Percentiles rank a stretch among this genome's conserved stretches.
Conservation (phyloP, 1,140 invertebrate genomes). For the Zeugodacus cucurbitae region DNA sequence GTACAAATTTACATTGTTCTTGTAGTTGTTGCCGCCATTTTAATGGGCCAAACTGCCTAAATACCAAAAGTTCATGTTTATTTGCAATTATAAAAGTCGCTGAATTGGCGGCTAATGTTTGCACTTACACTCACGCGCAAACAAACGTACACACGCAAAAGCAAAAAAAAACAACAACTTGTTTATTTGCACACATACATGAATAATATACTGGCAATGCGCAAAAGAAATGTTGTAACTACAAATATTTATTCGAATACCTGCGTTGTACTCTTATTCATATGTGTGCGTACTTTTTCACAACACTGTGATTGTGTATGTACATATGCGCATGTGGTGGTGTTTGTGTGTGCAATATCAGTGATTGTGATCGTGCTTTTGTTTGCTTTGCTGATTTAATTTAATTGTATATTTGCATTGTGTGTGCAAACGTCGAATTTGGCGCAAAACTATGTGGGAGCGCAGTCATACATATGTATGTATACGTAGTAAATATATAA, state of each 20-base stretch:
- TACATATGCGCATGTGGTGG: too few relatives aligned
- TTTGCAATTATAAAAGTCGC: constrained; percentile 19
- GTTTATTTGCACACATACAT: background rate
- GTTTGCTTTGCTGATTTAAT: background rate
- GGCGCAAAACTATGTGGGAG: background rate
- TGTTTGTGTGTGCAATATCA: too few relatives aligned
- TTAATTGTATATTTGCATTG: background rate
- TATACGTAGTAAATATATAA: too few relatives aligned
- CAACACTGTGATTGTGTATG: too few relatives aligned
- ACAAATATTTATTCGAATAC: too few relatives aligned
- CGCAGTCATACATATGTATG: too few relatives aligned
- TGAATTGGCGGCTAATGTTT: constrained; percentile 10
- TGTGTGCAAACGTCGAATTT: background rate
- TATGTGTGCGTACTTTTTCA: background rate
- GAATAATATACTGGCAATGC: background rate
- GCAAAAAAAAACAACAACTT: too few relatives aligned
- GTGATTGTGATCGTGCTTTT: background rate
- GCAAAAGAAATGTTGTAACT: too few relatives aligned
- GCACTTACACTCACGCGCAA: background rate
- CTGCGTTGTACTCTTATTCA: background rate
- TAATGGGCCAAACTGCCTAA: constrained; percentile 19
- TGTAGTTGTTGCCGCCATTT: background rate
- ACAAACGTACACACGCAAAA: background rate
- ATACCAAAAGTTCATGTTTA: constrained; percentile 27
- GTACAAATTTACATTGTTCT: background rate